phyloP scores from a whole-genome alignment of 2,888 invertebrate genomes.

The Germaria angustata region DNA sequence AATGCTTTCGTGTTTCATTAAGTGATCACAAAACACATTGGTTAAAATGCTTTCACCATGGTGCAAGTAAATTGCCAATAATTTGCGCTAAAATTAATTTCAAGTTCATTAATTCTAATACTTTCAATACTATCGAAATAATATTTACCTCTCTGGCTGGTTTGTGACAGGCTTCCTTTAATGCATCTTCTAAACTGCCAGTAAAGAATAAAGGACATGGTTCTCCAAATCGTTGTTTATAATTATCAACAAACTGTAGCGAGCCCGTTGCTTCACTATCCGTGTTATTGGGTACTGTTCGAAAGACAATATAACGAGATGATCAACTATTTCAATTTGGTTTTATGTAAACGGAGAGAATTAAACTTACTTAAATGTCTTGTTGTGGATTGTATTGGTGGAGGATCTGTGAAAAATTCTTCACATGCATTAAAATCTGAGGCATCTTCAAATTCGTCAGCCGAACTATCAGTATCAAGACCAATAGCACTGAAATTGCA shows the following conservation, averaged over 20 bases:
- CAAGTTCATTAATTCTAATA: not conserved
- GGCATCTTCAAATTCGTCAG: conserved; percentile 92
- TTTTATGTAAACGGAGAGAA: conserved; percentile 67
- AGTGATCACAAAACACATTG: conserved; percentile 98
- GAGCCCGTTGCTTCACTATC: conserved; percentile 92
- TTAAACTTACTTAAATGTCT: conserved; percentile 87
- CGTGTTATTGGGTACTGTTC: conserved; percentile 90
- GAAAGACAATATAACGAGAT: not conserved
- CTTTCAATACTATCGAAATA: not conserved
- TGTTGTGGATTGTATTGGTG: conserved; percentile 85
- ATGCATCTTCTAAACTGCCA: conserved; percentile 93
- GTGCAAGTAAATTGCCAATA: conserved; percentile 96
- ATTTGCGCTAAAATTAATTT: conserved; percentile 86
- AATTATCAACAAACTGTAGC: conserved; percentile 92
- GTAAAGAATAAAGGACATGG: conserved; percentile 94
- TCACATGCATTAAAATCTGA: conserved; percentile 92
- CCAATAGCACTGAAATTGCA: conserved; percentile 72
- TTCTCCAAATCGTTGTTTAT: conserved; percentile 88
- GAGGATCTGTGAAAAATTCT: conserved; percentile 90
- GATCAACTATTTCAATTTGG: not conserved
- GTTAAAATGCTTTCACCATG: conserved; percentile 96
- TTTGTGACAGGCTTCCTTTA: conserved; percentile 93
- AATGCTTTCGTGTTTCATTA: conserved; percentile 94
- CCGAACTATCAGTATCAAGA: conserved; percentile 83
- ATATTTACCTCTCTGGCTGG: conserved; percentile 90